Evolutionary conservation across 2,797 vertebrate species (phyloP).

Genomic region (Streptopelia turtur): DNA sequence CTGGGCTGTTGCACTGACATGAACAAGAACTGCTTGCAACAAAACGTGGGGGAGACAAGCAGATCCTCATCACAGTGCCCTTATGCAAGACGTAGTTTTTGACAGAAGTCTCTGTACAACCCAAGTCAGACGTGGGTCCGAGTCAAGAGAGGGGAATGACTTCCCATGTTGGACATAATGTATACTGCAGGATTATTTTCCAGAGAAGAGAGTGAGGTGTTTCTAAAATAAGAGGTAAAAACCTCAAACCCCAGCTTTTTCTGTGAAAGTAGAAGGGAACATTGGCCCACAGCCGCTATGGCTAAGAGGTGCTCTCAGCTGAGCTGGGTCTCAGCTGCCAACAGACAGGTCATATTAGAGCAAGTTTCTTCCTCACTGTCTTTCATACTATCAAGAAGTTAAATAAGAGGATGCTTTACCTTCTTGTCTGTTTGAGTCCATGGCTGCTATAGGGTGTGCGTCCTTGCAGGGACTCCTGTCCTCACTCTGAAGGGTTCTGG

Average conservation of each 20-base stretch:
- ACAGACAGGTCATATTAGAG: not conserved
- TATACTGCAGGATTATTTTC: not conserved
- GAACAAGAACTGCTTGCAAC: not conserved
- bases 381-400: conserved; percentile 3
- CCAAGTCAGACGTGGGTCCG: not conserved
- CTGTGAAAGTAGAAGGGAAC: not conserved
- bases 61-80: not conserved
- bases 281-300: not conserved
- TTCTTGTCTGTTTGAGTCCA: conserved; percentile 80
- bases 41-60: not conserved
- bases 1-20: not conserved
- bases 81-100: not conserved
- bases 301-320: not conserved
- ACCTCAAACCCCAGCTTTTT: not conserved
- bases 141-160: not conserved
- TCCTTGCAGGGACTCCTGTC: conserved; percentile 62
- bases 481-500: conserved; percentile 69
- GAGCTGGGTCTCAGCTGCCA: too few relatives aligned
- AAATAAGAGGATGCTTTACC: conserved; percentile 70
- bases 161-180: not conserved
- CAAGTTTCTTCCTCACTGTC: not conserved
- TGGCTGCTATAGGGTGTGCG: conserved; percentile 57
- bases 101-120: not conserved
- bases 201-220: not conserved
- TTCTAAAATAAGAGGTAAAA: conserved; percentile 9